These are phyloP conservation scores for Eupeodes latifasciatus DNA, from an alignment of 2,888 invertebrate species.

Conservation along the genomic window DNA sequence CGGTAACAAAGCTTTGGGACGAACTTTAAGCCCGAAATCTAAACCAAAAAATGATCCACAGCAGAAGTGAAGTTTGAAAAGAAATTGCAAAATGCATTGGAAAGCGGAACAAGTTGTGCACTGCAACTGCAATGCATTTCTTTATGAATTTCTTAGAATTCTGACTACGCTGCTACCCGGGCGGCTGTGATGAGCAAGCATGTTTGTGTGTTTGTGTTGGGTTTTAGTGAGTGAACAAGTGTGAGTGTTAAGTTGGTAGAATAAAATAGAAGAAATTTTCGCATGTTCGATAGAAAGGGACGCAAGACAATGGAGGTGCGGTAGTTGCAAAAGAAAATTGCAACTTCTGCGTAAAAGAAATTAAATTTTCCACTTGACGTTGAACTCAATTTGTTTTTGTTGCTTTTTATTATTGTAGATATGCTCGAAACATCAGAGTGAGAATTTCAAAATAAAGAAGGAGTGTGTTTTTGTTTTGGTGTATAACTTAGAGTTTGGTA, in stretches of 20 bases:
- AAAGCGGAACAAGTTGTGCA: conserved; percentile 76
- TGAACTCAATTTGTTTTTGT: conserved; percentile 65
- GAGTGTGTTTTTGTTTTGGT: conserved; percentile 29
- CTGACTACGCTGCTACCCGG: neutral
- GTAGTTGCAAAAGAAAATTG: conserved; percentile 60
- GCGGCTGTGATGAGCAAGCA: conserved; percentile 5
- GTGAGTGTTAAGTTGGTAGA: conserved; percentile 24
- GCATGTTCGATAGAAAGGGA: conserved; percentile 5
- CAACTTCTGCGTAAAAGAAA: conserved; percentile 75
- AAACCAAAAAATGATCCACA: neutral
- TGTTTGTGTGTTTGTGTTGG: conserved; percentile 10
- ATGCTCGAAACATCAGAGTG: conserved; percentile 5
- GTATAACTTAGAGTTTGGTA: neutral
- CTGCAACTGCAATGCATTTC: conserved; percentile 70
- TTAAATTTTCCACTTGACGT: conserved; percentile 73
- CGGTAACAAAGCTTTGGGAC: neutral
- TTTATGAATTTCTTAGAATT: conserved; percentile 74
- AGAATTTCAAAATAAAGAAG: conserved; percentile 55
- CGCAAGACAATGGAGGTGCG: neutral
- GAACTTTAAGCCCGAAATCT: conserved; percentile 7
- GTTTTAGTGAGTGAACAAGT: too few species aligned
- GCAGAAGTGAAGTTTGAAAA: conserved; percentile 46
- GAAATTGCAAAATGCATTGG: conserved; percentile 73
- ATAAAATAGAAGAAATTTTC: conserved; percentile 35
- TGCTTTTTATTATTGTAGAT: neutral